A percentile compares a stretch with the other conserved stretches of the same genome.
These are phyloP conservation scores for Hylyphantes graminicola DNA, from an alignment of 1,140 invertebrate species.

Conservation along the genomic window DNA sequence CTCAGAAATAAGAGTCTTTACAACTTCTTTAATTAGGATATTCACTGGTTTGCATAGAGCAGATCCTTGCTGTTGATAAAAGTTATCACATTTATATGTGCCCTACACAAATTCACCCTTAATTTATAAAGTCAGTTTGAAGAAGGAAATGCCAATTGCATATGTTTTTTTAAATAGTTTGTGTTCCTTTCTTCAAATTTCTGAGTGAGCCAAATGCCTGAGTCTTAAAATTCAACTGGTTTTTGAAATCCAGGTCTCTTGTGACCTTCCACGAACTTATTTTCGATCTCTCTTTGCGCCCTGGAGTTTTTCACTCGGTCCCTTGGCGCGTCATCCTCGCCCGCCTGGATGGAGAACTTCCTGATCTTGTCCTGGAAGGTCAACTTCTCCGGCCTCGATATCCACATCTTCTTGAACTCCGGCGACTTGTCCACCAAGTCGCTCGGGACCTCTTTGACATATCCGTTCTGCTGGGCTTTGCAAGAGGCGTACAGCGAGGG, in stretches of 20 bases:
- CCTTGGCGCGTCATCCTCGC: constrained; percentile 82
- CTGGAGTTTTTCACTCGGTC: constrained; percentile 93
- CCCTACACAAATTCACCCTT: too few relatives aligned
- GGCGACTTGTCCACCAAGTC: constrained; percentile 47
- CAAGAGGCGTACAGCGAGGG: constrained; percentile 29
- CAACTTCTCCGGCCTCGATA: constrained; percentile 82
- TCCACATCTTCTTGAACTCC: constrained; percentile 71
- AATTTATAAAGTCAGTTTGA: too few relatives aligned
- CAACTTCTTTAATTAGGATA: too few relatives aligned
- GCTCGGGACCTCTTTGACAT: neutral
- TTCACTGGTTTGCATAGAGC: too few relatives aligned
- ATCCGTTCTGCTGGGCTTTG: constrained; percentile 6
- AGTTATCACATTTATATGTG: too few relatives aligned
- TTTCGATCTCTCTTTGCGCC: constrained; percentile 84
- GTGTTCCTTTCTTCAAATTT: too few relatives aligned
- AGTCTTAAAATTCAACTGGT: too few relatives aligned
- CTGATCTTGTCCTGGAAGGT: constrained; percentile 97
- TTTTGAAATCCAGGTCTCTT: constrained; percentile 14
- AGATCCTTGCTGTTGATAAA: too few relatives aligned
- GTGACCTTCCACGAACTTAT: constrained; percentile 26
- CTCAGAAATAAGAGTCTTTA: too few relatives aligned
- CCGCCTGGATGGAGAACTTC: constrained; percentile 89
- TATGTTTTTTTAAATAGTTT: too few relatives aligned
- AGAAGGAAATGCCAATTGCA: too few relatives aligned
- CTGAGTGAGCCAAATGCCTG: too few relatives aligned